phyloP scores from a whole-genome alignment of 2,888 invertebrate species.

The Lithosia quadra region DNA sequence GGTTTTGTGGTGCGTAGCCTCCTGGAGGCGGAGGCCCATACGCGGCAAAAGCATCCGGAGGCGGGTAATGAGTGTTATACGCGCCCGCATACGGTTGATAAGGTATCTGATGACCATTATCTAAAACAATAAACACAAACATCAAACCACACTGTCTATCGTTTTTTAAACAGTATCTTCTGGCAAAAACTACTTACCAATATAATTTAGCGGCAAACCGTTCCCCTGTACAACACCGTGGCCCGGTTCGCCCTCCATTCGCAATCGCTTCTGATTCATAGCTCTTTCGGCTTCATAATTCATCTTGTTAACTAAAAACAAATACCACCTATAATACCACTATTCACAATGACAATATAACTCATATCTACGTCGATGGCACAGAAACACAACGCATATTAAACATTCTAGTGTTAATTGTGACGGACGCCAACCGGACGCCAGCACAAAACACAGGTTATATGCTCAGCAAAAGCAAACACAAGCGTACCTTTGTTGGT shows the following conservation, averaged over 20 bases:
- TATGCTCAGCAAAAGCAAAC: conserved; percentile 82
- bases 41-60: conserved; percentile 82
- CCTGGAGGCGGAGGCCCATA: conserved; percentile 83
- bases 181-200: conserved; percentile 68
- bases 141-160: conserved; percentile 1
- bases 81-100: conserved; percentile 84
- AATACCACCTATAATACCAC: conserved; percentile 63
- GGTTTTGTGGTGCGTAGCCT: conserved; percentile 82
- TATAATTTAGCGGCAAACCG: conserved; percentile 84
- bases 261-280: conserved; percentile 85
- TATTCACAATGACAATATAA: conserved; percentile 53
- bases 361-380: conserved; percentile 62
- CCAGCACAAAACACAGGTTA: conserved; percentile 86
- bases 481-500: conserved; percentile 87
- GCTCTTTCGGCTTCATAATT: conserved; percentile 86
- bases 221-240: conserved; percentile 85
- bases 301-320: conserved; percentile 85
- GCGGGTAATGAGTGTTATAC: conserved; percentile 85
- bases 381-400: conserved; percentile 64
- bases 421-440: conserved; percentile 87
- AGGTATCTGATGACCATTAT: conserved; percentile 85
- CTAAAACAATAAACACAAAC: conserved; percentile 65
- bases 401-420: conserved; percentile 73
- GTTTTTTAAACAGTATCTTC: conserved; percentile 52
- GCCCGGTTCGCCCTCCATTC: conserved; percentile 85